Evolutionary conservation across 1,140 invertebrate species (phyloP).

Genomic region (Plodia interpunctella): DNA sequence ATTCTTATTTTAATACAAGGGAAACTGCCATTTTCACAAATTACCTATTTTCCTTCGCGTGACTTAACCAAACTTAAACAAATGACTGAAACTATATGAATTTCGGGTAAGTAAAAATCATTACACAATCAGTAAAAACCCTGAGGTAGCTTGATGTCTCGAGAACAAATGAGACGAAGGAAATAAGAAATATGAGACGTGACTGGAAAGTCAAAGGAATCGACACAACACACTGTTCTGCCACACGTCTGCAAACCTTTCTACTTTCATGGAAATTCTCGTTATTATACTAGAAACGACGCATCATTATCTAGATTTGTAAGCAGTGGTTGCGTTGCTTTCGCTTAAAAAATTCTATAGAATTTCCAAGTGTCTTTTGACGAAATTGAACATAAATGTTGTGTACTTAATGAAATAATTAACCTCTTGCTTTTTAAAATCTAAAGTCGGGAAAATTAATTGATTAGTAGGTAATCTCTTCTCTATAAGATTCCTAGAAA

Average conservation of each 20-base stretch:
- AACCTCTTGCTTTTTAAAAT: not conserved
- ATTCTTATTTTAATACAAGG: too few relatives aligned
- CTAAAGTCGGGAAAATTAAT: too few relatives aligned
- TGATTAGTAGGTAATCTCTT: too few relatives aligned
- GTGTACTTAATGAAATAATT: not conserved
- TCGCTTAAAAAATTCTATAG: not conserved
- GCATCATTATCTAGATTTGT: slow-evolving; percentile 48
- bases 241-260: slow-evolving; percentile 59
- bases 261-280: slow-evolving; percentile 62
- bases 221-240: slow-evolving; percentile 54
- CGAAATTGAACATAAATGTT: not conserved
- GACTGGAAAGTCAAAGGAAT: slow-evolving; percentile 61
- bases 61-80: too few relatives aligned
- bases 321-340: slow-evolving; percentile 9
- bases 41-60: too few relatives aligned
- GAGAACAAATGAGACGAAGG: slow-evolving; percentile 72
- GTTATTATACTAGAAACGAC: slow-evolving; percentile 55
- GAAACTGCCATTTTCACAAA: too few relatives aligned
- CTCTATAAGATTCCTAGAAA: too few relatives aligned
- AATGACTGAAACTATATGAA: not conserved
- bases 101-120: not conserved
- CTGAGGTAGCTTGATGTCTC: slow-evolving; percentile 55
- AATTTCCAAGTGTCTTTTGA: not conserved
- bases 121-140: slow-evolving; percentile 49
- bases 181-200: slow-evolving; percentile 76